A percentile compares a stretch with the other conserved stretches of the same genome.
phyloP scores from a whole-genome alignment of 35 echinoderm and acorn worm species.

The Chiridota heheva region DNA sequence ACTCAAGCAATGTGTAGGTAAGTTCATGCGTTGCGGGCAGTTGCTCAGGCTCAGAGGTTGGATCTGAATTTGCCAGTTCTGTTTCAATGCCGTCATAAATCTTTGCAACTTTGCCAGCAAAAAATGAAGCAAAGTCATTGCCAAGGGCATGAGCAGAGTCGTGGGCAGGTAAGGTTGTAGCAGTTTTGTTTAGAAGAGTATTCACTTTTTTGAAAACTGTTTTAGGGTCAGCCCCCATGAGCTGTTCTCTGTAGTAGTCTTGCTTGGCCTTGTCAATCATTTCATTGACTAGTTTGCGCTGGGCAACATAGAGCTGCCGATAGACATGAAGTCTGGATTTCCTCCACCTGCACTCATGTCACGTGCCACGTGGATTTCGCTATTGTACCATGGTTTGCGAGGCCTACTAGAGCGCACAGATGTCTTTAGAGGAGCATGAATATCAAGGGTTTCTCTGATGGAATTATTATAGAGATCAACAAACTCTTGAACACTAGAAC shows the following conservation, averaged over 20 bases:
- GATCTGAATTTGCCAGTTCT: too few relatives aligned
- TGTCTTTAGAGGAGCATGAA: constrained; percentile 4
- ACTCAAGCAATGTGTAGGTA: too few relatives aligned
- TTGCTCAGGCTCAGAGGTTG: too few relatives aligned
- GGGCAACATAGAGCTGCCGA: background rate
- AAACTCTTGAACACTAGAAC: background rate
- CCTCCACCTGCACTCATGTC: constrained; percentile 11
- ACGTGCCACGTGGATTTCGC: background rate
- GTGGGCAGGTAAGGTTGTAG: background rate
- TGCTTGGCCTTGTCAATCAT: background rate
- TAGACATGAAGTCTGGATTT: background rate
- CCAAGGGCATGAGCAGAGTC: background rate
- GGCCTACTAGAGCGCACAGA: background rate
- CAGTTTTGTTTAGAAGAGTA: background rate
- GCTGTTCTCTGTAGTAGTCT: background rate
- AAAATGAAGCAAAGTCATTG: background rate
- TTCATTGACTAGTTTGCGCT: background rate
- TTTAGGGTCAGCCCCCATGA: background rate
- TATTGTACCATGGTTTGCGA: constrained; percentile 15
- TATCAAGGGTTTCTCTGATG: constrained; percentile 12
- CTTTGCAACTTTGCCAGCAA: constrained; percentile 4
- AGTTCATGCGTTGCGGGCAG: too few relatives aligned
- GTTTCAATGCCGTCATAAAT: background rate
- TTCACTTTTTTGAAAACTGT: background rate
- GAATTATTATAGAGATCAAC: background rate